A percentile compares a stretch with the other conserved stretches of the same genome.
phyloP scores from a whole-genome alignment of 2,113 vertebrate genomes.

The Petromus typicus region DNA sequence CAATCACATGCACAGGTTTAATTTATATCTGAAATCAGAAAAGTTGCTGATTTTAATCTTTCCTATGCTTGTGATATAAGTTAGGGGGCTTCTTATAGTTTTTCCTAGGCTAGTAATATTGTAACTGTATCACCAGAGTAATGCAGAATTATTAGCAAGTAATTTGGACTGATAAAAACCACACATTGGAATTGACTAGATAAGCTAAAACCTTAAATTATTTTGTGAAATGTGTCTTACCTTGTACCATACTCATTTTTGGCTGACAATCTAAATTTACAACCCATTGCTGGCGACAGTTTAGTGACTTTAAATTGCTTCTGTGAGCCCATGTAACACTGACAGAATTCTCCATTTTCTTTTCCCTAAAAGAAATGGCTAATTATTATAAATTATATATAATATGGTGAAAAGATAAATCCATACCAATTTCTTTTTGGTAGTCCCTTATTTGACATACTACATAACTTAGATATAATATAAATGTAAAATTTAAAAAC shows the following conservation, averaged over 20 bases:
- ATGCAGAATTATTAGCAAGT: conserved; percentile 32
- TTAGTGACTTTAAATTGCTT: conserved; percentile 97
- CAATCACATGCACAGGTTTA: background rate
- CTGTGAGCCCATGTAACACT: conserved; percentile 96
- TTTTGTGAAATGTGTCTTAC: conserved; percentile 84
- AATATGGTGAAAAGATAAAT: conserved; percentile 54
- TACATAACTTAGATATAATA: background rate
- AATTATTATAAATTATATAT: conserved; percentile 70
- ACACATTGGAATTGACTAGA: conserved; percentile 43
- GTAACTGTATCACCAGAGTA: conserved; percentile 6
- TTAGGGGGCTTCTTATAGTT: background rate
- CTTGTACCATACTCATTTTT: conserved; percentile 97
- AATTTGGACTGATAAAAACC: conserved; percentile 50
- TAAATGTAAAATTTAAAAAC: conserved; percentile 22
- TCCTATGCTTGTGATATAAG: background rate
- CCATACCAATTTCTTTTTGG: background rate
- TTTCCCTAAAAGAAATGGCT: conserved; percentile 90
- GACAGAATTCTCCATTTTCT: conserved; percentile 92
- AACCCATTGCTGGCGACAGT: conserved; percentile 95
- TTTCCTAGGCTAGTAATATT: conserved; percentile 3
- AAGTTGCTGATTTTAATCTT: conserved; percentile 15
- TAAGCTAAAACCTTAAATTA: conserved; percentile 54
- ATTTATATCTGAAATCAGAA: conserved; percentile 28
- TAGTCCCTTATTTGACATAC: conserved; percentile 9
- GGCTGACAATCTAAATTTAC: conserved; percentile 96